phyloP scores from a whole-genome alignment of 1,140 invertebrate genomes.

The Zaprionus tsacasi region DNA sequence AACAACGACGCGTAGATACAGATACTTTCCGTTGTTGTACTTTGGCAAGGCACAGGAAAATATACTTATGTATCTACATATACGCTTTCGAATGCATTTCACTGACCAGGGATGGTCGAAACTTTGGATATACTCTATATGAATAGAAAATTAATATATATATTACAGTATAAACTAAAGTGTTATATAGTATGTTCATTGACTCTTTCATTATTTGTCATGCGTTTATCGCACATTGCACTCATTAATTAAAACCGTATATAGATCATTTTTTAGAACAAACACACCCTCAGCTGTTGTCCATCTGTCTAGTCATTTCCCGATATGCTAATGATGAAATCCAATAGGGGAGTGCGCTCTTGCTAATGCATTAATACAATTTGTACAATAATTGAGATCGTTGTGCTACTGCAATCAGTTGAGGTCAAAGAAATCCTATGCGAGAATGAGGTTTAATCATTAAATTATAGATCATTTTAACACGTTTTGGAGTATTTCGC shows the following conservation, averaged over 20 bases:
- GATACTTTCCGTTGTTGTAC: conserved; percentile 1
- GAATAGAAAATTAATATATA: background rate
- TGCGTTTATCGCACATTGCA: background rate
- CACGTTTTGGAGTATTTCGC: background rate
- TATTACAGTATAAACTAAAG: background rate
- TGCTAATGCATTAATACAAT: conserved; percentile 33
- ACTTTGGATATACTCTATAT: background rate
- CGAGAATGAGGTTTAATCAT: background rate
- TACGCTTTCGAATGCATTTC: conserved; percentile 29
- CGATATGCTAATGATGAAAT: conserved; percentile 37
- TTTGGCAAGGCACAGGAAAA: conserved; percentile 3
- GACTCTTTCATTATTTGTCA: background rate
- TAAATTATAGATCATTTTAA: too few species aligned
- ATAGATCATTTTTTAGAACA: conserved; percentile 1
- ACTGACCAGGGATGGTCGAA: background rate
- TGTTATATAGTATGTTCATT: background rate
- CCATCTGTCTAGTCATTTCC: conserved; percentile 39
- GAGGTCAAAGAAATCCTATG: conserved; percentile 17
- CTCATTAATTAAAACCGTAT: conserved; percentile 10
- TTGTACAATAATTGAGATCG: conserved; percentile 25
- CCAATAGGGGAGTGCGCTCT: conserved; percentile 25
- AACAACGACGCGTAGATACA: background rate
- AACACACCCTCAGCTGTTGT: conserved; percentile 34
- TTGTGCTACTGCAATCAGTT: background rate
- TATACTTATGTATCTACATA: background rate